Percentiles rank a stretch among this genome's conserved stretches.
Evolutionary conservation across 2,888 invertebrate genomes (phyloP).

Genomic region (Apoderus coryli): DNA sequence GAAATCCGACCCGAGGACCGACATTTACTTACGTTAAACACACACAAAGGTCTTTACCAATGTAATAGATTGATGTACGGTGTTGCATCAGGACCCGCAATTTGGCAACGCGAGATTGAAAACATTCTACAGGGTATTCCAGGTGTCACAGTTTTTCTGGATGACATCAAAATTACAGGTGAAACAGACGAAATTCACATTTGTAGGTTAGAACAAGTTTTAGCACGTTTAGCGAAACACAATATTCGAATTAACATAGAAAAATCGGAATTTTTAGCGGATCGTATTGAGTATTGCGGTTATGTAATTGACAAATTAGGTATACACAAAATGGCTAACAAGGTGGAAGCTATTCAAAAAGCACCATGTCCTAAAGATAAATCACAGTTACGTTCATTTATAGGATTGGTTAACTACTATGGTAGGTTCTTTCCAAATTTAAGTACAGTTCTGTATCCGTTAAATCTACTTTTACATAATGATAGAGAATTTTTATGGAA

Average conservation of each 20-base stretch:
- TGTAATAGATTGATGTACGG: slow-evolving; percentile 21
- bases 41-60: slow-evolving; percentile 18
- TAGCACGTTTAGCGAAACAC: not conserved
- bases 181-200: too few relatives aligned
- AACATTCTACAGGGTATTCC: slow-evolving; percentile 9
- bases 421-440: not conserved
- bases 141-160: slow-evolving; percentile 13
- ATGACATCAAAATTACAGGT: slow-evolving; percentile 19
- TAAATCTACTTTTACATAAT: slow-evolving; percentile 8
- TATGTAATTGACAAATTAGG: not conserved
- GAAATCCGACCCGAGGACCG: slow-evolving; percentile 16
- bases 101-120: slow-evolving; percentile 16
- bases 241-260: not conserved
- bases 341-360: not conserved
- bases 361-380: slow-evolving; percentile 1
- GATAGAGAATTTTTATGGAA: slow-evolving; percentile 13
- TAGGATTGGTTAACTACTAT: slow-evolving; percentile 1
- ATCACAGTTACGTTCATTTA: not conserved
- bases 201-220: too few relatives aligned
- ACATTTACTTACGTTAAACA: slow-evolving; percentile 19
- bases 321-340: not conserved
- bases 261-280: not conserved
- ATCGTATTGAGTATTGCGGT: not conserved
- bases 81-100: slow-evolving; percentile 17
- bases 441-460: not conserved